Conservation (phyloP, 1,140 invertebrate species). For the Cotesia typhae region DNA sequence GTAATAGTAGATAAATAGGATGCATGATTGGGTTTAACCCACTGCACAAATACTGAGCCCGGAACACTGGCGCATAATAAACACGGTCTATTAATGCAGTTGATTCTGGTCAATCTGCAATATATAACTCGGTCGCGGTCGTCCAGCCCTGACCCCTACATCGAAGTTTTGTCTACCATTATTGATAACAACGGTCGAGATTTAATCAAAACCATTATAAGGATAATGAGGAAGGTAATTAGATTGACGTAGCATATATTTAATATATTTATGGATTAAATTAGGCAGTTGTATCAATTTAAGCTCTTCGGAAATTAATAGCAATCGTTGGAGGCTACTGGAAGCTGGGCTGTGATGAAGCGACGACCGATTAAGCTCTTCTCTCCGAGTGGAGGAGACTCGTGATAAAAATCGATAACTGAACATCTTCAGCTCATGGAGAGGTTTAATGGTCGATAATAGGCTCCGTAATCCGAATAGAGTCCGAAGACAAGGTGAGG, state of each 20-base stretch:
- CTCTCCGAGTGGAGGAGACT: neutral
- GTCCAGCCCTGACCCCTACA: no score
- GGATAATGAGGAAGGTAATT: no score
- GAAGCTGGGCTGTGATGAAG: neutral
- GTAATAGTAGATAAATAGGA: no score
- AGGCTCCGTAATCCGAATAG: neutral
- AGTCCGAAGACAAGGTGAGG: neutral
- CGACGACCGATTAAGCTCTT: neutral
- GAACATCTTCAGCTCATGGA: neutral
- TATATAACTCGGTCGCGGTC: slow-evolving; percentile 15
- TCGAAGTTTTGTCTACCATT: no score
- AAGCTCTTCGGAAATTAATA: no score
- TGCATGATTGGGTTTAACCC: no score
- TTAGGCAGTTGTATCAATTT: neutral
- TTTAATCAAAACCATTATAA: no score
- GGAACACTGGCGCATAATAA: slow-evolving; percentile 14
- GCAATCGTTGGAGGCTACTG: no score
- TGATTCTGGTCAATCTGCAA: neutral
- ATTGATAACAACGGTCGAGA: no score
- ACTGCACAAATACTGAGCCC: no score
- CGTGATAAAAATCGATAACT: slow-evolving; percentile 7
- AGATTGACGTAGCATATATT: no score
- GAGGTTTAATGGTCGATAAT: slow-evolving; percentile 5
- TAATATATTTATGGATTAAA: neutral
- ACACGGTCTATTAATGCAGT: slow-evolving; percentile 4